phyloP scores from a whole-genome alignment of 2,797 vertebrate genomes.

The Phalanger gymnotis region DNA sequence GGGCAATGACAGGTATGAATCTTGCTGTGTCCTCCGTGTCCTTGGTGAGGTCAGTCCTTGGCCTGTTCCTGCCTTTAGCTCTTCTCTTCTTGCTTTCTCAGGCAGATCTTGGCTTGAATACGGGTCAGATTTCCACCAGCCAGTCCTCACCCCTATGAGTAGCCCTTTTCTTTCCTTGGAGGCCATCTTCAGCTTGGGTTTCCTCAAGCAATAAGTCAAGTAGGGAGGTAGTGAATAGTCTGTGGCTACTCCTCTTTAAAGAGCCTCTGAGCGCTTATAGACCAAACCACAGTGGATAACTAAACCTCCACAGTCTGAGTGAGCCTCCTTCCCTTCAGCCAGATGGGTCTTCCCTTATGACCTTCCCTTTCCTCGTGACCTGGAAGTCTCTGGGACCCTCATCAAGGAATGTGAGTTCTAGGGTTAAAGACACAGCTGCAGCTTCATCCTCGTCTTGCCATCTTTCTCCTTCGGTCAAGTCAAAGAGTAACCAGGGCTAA shows the following conservation, averaged over 20 bases:
- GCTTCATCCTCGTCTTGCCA: not conserved
- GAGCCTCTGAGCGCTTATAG: not conserved
- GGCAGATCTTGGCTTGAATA: not conserved
- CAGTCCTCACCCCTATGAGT: not conserved
- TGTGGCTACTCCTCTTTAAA: conserved; percentile 4
- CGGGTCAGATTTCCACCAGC: not conserved
- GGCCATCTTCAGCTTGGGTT: conserved; percentile 5
- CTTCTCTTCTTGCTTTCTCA: not conserved
- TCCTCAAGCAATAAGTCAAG: conserved; percentile 10
- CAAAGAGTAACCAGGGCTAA: not conserved
- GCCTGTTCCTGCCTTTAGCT: not conserved
- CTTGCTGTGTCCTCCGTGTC: not conserved
- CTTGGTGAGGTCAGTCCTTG: not conserved
- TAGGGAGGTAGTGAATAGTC: not conserved
- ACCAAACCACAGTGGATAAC: conserved; percentile 29
- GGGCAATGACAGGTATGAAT: not conserved
- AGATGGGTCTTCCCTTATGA: not conserved
- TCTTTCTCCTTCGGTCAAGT: not conserved
- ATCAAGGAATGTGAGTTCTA: conserved; percentile 36
- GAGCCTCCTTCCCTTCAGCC: not conserved
- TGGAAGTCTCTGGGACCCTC: conserved; percentile 25
- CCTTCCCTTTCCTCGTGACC: conserved; percentile 15
- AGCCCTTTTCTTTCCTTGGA: conserved; percentile 6
- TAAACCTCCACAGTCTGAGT: not conserved
- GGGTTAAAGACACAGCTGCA: not conserved